Percentiles rank a stretch among this genome's conserved stretches.
phyloP scores from a whole-genome alignment of 2,888 invertebrate species.

The Oligia fasciuncula region DNA sequence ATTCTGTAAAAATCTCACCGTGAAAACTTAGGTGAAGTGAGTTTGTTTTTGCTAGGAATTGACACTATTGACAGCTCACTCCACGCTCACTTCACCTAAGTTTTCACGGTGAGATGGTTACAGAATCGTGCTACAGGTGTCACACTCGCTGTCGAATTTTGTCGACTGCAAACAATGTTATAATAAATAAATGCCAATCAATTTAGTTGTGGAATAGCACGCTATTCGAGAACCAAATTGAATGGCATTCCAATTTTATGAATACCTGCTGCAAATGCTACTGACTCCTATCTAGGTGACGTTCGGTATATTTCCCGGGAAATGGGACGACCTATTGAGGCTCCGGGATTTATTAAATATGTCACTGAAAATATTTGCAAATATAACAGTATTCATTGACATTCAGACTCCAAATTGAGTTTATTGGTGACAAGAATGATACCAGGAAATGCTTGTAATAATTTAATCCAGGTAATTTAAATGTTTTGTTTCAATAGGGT shows the following conservation, averaged over 20 bases:
- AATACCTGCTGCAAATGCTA: background rate
- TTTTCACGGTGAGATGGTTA: too few species aligned
- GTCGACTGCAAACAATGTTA: background rate
- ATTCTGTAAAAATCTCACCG: too few species aligned
- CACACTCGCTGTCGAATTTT: background rate
- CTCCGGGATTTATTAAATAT: background rate
- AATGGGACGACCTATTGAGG: background rate
- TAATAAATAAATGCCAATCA: background rate
- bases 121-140: too few species aligned
- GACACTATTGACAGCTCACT: too few species aligned
- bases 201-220: background rate
- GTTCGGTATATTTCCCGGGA: background rate
- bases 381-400: background rate
- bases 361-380: background rate
- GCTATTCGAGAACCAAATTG: background rate
- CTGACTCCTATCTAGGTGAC: constrained; percentile 14
- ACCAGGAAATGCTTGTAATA: background rate
- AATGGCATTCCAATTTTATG: background rate
- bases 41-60: too few species aligned
- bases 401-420: background rate
- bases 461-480: background rate
- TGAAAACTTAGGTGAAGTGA: too few species aligned
- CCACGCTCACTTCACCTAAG: too few species aligned
- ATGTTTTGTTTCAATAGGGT: too few species aligned
- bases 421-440: background rate